These are phyloP conservation scores for Bufo bufo DNA, from an alignment of 2,113 vertebrate species.

Conservation along the genomic window DNA sequence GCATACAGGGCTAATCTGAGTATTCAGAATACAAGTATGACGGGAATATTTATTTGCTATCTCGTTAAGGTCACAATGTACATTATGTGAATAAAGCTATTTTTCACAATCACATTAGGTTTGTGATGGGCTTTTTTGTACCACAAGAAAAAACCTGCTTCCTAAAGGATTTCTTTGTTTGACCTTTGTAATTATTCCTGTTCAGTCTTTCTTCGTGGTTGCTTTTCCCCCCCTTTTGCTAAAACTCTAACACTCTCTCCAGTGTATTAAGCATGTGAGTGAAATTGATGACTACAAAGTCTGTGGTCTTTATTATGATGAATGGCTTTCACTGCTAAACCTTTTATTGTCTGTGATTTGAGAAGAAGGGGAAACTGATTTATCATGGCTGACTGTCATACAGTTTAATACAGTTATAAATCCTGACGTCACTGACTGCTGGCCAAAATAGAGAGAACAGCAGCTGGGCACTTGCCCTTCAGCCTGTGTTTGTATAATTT, in stretches of 20 bases:
- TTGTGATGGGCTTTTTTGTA: slow-evolving; percentile 23
- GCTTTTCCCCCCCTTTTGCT: slow-evolving; percentile 66
- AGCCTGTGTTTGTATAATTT: slow-evolving; percentile 59
- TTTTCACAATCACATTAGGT: slow-evolving; percentile 6
- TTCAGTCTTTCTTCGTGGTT: slow-evolving; percentile 70
- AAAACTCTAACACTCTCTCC: slow-evolving; percentile 70
- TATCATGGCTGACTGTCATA: slow-evolving; percentile 87
- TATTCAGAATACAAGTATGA: not conserved
- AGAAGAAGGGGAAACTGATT: slow-evolving; percentile 90
- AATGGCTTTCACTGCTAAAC: slow-evolving; percentile 89
- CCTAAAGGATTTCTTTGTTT: slow-evolving; percentile 65
- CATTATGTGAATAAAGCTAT: slow-evolving; percentile 13
- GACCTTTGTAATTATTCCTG: slow-evolving; percentile 76
- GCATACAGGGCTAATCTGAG: not conserved
- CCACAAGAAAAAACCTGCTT: slow-evolving; percentile 31
- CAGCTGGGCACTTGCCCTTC: slow-evolving; percentile 41
- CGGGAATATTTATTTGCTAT: not conserved
- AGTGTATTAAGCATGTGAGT: slow-evolving; percentile 85
- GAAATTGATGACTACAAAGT: slow-evolving; percentile 89
- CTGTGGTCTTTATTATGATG: slow-evolving; percentile 95
- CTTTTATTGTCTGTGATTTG: slow-evolving; percentile 87
- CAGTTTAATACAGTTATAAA: slow-evolving; percentile 95
- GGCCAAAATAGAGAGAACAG: slow-evolving; percentile 59
- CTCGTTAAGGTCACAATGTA: slow-evolving; percentile 41
- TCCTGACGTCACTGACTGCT: slow-evolving; percentile 76